phyloP scores from a whole-genome alignment of 2,797 vertebrate species.

The Onychomys arenicola region DNA sequence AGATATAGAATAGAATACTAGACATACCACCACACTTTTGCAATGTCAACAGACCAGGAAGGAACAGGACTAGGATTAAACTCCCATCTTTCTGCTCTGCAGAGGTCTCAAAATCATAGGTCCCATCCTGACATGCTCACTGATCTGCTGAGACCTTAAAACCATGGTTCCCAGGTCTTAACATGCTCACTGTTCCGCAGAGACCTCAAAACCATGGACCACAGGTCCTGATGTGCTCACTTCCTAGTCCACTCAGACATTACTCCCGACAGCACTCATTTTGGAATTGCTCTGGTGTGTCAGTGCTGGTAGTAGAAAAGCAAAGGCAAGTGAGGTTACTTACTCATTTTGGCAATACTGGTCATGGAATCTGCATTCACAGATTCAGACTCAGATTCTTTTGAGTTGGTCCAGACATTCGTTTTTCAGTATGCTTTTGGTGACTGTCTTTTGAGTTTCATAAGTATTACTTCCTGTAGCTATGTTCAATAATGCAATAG shows the following conservation, averaged over 20 bases:
- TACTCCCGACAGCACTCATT: not conserved
- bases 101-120: not conserved
- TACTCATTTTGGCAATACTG: not conserved
- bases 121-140: not conserved
- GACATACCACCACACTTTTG: not conserved
- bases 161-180: no score
- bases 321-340: not conserved
- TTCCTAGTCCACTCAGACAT: not conserved
- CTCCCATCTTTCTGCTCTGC: not conserved
- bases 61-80: not conserved
- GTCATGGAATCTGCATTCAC: not conserved
- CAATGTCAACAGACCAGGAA: not conserved
- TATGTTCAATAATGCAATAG: not conserved
- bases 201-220: not conserved
- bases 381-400: not conserved
- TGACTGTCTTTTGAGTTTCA: not conserved
- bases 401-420: not conserved
- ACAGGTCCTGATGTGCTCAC: not conserved
- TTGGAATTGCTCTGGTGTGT: not conserved
- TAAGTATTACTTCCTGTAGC: not conserved
- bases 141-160: no score
- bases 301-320: not conserved
- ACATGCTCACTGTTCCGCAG: not conserved
- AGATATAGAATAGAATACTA: constrained; percentile 20
- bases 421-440: not conserved